Evolutionary conservation across 1,140 invertebrate genomes (phyloP).

Genomic region (Lysiphlebus fabarum): DNA sequence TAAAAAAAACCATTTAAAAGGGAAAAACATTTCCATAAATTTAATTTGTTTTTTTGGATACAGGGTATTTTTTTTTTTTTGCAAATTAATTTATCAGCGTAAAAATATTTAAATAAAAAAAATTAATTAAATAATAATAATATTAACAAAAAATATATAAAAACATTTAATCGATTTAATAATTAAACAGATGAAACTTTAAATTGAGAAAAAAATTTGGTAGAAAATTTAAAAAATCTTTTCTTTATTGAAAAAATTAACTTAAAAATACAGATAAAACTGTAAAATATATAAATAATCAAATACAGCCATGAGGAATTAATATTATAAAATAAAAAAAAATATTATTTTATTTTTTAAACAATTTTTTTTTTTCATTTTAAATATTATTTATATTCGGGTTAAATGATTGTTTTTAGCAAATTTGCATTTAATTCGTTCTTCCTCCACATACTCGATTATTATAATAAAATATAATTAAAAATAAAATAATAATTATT

Average conservation of each 20-base stretch:
- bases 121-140: constrained; percentile 32
- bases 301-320: constrained; percentile 6
- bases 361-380: neutral
- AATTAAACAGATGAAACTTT: constrained; percentile 4
- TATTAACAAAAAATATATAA: neutral
- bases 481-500: too few species aligned
- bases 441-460: too few species aligned
- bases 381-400: too few species aligned
- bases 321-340: neutral
- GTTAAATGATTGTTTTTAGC: too few species aligned
- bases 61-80: constrained; percentile 56
- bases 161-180: too few species aligned
- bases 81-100: constrained; percentile 48
- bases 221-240: constrained; percentile 1
- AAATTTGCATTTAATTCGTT: too few species aligned
- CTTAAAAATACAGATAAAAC: constrained; percentile 1
- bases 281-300: constrained; percentile 3
- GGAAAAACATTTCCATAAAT: too few species aligned
- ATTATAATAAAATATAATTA: too few species aligned
- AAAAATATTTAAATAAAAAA: constrained; percentile 39
- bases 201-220: constrained; percentile 2
- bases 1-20: constrained; percentile 21
- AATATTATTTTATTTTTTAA: neutral
- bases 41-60: constrained; percentile 47
- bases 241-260: constrained; percentile 9